Conservation (phyloP, 1,140 invertebrate species). For the Planococcus citri region DNA sequence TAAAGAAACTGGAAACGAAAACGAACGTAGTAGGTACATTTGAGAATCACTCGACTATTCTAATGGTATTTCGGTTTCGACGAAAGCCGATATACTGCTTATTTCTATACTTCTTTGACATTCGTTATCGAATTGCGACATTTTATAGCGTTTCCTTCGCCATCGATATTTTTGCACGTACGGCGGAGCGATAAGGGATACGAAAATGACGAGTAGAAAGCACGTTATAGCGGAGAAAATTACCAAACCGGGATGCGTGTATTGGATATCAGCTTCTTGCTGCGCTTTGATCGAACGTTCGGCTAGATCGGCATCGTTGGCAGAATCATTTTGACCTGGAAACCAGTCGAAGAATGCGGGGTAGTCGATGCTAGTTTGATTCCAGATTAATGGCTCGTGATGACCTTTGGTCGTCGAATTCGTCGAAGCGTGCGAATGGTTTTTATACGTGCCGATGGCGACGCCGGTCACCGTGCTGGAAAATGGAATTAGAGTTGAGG, state of each 20-base stretch:
- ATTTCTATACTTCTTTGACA: slow-evolving; percentile 12
- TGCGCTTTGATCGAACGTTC: neutral
- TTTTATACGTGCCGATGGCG: neutral
- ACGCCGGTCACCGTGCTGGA: neutral
- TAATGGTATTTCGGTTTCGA: slow-evolving; percentile 11
- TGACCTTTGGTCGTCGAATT: neutral
- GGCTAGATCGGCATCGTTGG: neutral
- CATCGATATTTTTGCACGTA: slow-evolving; percentile 9
- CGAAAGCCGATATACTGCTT: slow-evolving; percentile 10
- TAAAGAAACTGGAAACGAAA: neutral
- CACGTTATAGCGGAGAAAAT: neutral
- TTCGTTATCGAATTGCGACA: slow-evolving; percentile 10
- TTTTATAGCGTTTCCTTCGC: slow-evolving; percentile 4
- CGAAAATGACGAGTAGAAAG: neutral
- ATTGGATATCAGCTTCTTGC: neutral
- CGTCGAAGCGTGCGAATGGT: neutral
- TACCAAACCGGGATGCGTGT: slow-evolving; percentile 10
- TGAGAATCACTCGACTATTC: neutral
- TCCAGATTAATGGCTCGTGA: neutral
- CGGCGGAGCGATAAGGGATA: neutral
- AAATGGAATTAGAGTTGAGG: neutral
- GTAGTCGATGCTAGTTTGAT: neutral
- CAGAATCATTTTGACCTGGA: neutral
- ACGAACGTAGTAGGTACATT: neutral
- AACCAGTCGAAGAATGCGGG: slow-evolving; percentile 1